Evolutionary conservation across 2,888 invertebrate genomes (phyloP).

Genomic region (Eupelmus urozonus): DNA sequence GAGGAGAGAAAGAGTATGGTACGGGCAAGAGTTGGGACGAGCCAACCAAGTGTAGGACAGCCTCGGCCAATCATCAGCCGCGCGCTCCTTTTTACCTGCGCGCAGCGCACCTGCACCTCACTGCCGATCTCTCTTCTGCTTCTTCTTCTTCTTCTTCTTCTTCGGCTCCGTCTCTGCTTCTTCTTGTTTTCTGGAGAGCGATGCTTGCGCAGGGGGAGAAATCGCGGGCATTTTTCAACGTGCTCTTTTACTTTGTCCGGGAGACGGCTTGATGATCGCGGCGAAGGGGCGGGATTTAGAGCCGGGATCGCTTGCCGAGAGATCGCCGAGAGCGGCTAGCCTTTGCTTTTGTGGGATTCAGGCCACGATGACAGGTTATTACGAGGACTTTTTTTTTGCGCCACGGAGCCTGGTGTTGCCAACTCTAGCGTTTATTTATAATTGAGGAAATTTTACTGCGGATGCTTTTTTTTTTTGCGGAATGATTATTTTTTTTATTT

Average conservation of each 20-base stretch:
- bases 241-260: constrained; percentile 47
- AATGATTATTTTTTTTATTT: neutral
- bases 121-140: constrained; percentile 29
- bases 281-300: constrained; percentile 12
- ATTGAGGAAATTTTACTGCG: neutral
- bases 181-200: constrained; percentile 20
- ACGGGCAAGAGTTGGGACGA: constrained; percentile 18
- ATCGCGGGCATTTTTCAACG: constrained; percentile 8
- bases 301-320: neutral
- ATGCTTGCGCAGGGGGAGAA: constrained; percentile 39
- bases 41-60: constrained; percentile 63
- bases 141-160: neutral
- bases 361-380: no score
- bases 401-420: no score
- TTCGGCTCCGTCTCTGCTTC: neutral
- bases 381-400: no score
- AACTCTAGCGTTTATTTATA: no score
- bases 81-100: constrained; percentile 41
- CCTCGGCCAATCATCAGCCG: constrained; percentile 74
- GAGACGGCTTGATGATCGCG: neutral
- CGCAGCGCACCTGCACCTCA: constrained; percentile 71
- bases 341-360: neutral
- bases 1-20: constrained; percentile 32
- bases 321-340: neutral
- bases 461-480: neutral